Conservation (phyloP, 2,113 vertebrate species). For the Panthera uncia region DNA sequence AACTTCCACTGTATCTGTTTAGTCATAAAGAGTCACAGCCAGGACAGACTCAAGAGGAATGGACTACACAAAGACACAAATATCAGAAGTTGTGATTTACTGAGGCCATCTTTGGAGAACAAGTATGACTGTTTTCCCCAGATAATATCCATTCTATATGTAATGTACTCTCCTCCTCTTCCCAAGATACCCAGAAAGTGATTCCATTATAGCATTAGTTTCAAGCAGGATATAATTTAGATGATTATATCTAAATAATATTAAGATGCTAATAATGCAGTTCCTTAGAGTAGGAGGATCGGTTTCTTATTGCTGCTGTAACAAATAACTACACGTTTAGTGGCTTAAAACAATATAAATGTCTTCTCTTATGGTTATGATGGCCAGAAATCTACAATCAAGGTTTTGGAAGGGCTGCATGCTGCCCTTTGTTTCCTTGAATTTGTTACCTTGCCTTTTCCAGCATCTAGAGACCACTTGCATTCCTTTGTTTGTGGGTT, state of each 20-base stretch:
- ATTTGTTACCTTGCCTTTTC: neutral
- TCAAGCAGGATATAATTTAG: neutral
- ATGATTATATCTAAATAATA: neutral
- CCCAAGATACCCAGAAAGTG: neutral
- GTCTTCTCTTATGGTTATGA: neutral
- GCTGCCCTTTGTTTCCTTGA: neutral
- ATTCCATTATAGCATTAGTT: neutral
- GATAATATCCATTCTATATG: neutral
- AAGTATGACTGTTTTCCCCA: neutral
- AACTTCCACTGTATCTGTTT: neutral
- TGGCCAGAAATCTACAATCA: neutral
- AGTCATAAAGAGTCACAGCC: neutral
- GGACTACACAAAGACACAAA: neutral
- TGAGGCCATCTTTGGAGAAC: neutral
- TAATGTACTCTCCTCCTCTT: neutral
- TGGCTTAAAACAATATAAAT: neutral
- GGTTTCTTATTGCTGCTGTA: neutral
- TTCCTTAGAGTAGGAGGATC: neutral
- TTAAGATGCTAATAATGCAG: neutral
- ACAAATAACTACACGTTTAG: neutral
- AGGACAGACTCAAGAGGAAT: neutral
- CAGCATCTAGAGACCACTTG: neutral
- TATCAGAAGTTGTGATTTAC: neutral
- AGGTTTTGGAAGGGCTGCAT: neutral
- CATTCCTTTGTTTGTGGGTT: neutral